A percentile compares a stretch with the other conserved stretches of the same genome.
Evolutionary conservation across 2,888 invertebrate genomes (phyloP).

Genomic region (Drosophila mimetica): DNA sequence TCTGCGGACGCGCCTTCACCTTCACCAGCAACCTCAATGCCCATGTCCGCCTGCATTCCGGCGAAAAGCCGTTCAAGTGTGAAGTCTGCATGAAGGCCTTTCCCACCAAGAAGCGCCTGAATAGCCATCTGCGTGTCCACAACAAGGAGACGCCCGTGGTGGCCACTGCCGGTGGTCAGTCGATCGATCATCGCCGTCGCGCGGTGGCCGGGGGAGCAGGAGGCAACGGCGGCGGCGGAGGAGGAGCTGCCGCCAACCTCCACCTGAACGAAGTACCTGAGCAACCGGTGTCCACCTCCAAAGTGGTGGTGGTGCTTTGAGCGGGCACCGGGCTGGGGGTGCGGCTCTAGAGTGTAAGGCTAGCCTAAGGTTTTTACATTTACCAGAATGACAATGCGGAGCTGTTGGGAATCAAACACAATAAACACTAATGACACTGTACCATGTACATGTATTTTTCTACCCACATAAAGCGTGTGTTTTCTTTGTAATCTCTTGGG

Average conservation of each 20-base stretch:
- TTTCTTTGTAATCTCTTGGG: background rate
- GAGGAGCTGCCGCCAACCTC: background rate
- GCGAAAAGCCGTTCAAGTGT: conserved; percentile 82
- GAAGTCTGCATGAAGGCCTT: conserved; percentile 80
- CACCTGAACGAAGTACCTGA: conserved; percentile 53
- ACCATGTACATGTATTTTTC: conserved; percentile 25
- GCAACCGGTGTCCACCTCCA: conserved; percentile 60
- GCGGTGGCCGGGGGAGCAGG: background rate
- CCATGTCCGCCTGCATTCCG: conserved; percentile 82
- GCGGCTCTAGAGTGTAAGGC: conserved; percentile 11
- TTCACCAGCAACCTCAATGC: conserved; percentile 84
- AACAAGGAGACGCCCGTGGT: conserved; percentile 68
- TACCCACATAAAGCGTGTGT: background rate
- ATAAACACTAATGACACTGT: conserved; percentile 10
- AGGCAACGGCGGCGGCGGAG: background rate
- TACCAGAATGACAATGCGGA: background rate
- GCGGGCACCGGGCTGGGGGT: background rate
- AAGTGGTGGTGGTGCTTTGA: conserved; percentile 66
- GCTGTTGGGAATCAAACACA: background rate
- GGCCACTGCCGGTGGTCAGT: background rate
- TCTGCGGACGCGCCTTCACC: conserved; percentile 82
- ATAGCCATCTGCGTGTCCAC: conserved; percentile 81
- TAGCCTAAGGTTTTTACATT: conserved; percentile 23
- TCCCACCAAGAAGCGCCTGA: conserved; percentile 82
- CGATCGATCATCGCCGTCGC: background rate